These are phyloP conservation scores for Nebria brevicollis DNA, from an alignment of 2,888 invertebrate genomes.

Conservation along the genomic window DNA sequence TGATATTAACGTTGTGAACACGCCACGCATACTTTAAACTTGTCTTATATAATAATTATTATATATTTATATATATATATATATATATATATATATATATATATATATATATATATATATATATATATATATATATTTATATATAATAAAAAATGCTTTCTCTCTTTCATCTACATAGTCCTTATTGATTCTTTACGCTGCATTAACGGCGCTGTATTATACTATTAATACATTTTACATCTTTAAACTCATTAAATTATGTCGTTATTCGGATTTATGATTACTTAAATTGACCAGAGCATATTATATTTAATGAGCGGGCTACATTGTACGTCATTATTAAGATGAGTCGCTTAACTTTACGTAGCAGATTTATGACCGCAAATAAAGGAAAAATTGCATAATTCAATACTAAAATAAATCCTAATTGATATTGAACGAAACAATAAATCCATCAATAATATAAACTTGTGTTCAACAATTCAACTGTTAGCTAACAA, in stretches of 20 bases:
- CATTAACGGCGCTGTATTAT: not conserved
- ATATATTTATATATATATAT: not conserved
- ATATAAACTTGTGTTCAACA: no score
- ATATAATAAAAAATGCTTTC: no score
- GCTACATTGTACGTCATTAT: no score
- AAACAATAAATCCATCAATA: no score
- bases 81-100: not conserved
- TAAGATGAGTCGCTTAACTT: no score
- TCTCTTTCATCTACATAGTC: no score
- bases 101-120: not conserved
- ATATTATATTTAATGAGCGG: not conserved
- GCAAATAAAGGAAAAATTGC: no score
- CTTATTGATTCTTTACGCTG: not conserved
- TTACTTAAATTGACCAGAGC: not conserved
- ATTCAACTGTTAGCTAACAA: no score
- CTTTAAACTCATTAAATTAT: not conserved
- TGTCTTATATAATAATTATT: not conserved
- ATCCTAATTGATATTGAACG: no score
- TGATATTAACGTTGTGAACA: no score
- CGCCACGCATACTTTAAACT: not conserved
- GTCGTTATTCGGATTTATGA: not conserved
- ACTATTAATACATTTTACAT: not conserved
- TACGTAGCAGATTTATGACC: no score
- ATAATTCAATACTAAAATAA: no score
- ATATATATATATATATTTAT: not conserved